phyloP scores from a whole-genome alignment of 1,140 invertebrate species.

The Trissolcus basalis region DNA sequence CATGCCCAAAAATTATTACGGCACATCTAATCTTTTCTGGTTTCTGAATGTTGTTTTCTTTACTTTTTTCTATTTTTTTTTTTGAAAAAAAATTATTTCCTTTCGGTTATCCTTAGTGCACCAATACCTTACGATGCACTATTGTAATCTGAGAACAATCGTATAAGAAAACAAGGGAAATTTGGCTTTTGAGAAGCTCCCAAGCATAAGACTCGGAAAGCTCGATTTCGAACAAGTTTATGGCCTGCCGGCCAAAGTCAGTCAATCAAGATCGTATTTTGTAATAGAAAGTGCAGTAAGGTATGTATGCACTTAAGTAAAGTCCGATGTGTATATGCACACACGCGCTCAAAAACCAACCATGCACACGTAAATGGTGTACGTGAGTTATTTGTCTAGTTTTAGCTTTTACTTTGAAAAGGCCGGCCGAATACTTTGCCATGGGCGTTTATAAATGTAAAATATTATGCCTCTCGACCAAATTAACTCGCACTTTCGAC shows the following conservation, averaged over 20 bases:
- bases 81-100: conserved; percentile 8
- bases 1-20: conserved; percentile 75
- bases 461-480: conserved; percentile 9
- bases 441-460: conserved; percentile 27
- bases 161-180: not conserved
- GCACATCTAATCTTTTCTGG: conserved; percentile 66
- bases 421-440: conserved; percentile 29
- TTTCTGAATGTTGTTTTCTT: too few relatives aligned
- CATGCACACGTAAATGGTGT: conserved; percentile 39
- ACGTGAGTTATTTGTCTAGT: conserved; percentile 37
- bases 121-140: conserved; percentile 56
- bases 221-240: not conserved
- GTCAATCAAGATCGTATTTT: conserved; percentile 35
- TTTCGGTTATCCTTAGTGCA: conserved; percentile 35
- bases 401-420: conserved; percentile 33
- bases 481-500: too few relatives aligned
- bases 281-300: conserved; percentile 41
- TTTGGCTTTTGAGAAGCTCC: not conserved
- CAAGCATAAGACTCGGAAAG: too few relatives aligned
- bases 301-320: conserved; percentile 44
- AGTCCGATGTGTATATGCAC: conserved; percentile 38
- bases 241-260: conserved; percentile 18
- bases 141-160: not conserved
- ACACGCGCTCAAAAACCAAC: conserved; percentile 13
- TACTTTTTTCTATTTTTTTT: not conserved